phyloP scores from a whole-genome alignment of 1,140 invertebrate species.

The Drosophila repletoides region DNA sequence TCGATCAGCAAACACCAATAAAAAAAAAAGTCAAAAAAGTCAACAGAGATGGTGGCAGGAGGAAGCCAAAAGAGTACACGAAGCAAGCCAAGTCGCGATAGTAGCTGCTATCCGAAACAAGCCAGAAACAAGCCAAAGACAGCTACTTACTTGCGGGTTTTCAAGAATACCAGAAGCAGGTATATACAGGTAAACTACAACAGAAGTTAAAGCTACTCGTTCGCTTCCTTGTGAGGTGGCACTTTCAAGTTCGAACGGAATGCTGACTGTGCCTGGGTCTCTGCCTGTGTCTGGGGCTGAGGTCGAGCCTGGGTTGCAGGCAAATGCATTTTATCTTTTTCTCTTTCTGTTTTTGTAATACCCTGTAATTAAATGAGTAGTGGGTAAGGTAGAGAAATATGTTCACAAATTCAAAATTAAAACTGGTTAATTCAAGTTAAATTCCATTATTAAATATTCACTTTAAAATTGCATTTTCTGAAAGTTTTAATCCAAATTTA shows the following conservation, averaged over 20 bases:
- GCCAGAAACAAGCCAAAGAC: slow-evolving; percentile 55
- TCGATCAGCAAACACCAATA: no score
- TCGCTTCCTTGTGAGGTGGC: slow-evolving; percentile 22
- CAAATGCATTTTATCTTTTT: slow-evolving; percentile 67
- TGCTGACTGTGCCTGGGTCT: no score
- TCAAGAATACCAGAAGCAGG: slow-evolving; percentile 58
- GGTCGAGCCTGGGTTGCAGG: slow-evolving; percentile 40
- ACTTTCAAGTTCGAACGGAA: neutral
- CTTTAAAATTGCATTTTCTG: no score
- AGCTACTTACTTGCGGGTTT: slow-evolving; percentile 57
- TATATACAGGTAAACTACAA: slow-evolving; percentile 31
- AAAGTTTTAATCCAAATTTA: no score
- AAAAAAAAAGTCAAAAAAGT: no score
- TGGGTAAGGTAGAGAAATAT: neutral
- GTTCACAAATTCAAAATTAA: neutral
- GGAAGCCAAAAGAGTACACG: slow-evolving; percentile 11
- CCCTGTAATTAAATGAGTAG: neutral
- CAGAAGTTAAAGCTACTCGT: slow-evolving; percentile 36
- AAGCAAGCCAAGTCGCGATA: slow-evolving; percentile 1
- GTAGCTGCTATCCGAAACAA: slow-evolving; percentile 38
- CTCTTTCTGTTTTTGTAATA: slow-evolving; percentile 19
- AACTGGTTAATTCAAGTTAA: no score
- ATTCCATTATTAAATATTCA: no score
- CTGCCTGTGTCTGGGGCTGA: neutral
- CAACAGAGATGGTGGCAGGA: neutral